Percentiles rank a stretch among this genome's conserved stretches.
Evolutionary conservation across 2,888 invertebrate species (phyloP).

Genomic region (Rotaria macrura): DNA sequence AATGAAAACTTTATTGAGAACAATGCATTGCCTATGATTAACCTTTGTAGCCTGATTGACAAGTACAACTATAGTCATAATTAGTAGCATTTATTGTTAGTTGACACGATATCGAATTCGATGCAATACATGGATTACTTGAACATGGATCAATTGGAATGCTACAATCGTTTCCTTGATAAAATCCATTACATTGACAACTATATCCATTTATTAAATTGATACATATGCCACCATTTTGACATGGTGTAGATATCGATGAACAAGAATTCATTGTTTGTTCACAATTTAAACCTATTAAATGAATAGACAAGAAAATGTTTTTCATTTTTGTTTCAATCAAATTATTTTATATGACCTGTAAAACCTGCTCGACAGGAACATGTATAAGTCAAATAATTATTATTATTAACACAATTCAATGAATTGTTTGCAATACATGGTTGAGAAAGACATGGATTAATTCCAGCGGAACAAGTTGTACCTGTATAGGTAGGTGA

Average conservation of each 20-base stretch:
- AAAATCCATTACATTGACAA: conserved; percentile 21
- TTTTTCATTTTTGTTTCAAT: not conserved
- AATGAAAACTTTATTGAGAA: no score
- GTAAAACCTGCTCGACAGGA: conserved; percentile 25
- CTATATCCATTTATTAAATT: conserved; percentile 10
- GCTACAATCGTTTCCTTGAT: conserved; percentile 25
- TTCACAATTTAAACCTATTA: not conserved
- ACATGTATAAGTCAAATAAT: conserved; percentile 19
- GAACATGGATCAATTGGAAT: conserved; percentile 24
- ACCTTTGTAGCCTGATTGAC: conserved; percentile 22
- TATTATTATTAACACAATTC: conserved; percentile 21
- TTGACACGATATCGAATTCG: conserved; percentile 18
- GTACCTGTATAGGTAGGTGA: conserved; percentile 15
- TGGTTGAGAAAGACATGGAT: conserved; percentile 25
- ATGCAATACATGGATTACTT: conserved; percentile 30
- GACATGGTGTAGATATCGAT: conserved; percentile 9
- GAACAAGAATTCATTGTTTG: conserved; percentile 5
- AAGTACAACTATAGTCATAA: conserved; percentile 26
- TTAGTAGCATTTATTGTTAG: not conserved
- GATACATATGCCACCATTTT: conserved; percentile 31
- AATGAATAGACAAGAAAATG: not conserved
- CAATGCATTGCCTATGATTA: no score
- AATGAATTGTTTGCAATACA: conserved; percentile 18
- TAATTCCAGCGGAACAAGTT: not conserved
- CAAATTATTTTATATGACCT: not conserved